Evolutionary conservation across 2,797 vertebrate genomes (phyloP).

Genomic region (Setipinna tenuifilis): DNA sequence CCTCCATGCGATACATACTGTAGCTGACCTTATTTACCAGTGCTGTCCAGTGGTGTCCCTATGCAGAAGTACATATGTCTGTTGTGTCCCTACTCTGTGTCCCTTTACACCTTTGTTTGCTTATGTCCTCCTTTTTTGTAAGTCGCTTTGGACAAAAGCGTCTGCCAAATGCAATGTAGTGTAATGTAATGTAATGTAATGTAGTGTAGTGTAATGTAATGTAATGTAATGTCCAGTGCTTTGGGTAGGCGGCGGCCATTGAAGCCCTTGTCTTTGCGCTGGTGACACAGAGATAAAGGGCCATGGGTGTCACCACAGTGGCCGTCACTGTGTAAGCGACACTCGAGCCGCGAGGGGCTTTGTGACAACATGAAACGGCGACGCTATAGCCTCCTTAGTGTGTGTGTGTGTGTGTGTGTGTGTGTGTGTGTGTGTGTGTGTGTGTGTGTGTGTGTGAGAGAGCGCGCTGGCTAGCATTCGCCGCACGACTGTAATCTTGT

Average conservation of each 20-base stretch:
- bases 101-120: too few species aligned
- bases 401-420: too few species aligned
- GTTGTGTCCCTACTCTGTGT: too few species aligned
- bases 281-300: not conserved
- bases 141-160: too few species aligned
- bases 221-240: not conserved
- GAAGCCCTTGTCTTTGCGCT: not conserved
- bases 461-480: not conserved
- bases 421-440: too few species aligned
- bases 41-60: not conserved
- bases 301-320: not conserved
- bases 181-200: too few species aligned
- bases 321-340: not conserved
- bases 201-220: too few species aligned
- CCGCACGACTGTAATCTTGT: conserved; percentile 16
- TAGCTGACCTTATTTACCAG: not conserved
- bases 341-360: not conserved
- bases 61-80: too few species aligned
- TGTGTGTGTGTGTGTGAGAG: not conserved
- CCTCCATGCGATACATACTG: not conserved
- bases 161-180: too few species aligned
- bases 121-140: too few species aligned
- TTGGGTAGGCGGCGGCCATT: not conserved
- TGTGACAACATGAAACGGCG: not conserved
- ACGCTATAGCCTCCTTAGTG: not conserved